Base-by-base conservation (phyloP, 2,113 vertebrate genomes). In the Zosterops borbonicus region DNA sequence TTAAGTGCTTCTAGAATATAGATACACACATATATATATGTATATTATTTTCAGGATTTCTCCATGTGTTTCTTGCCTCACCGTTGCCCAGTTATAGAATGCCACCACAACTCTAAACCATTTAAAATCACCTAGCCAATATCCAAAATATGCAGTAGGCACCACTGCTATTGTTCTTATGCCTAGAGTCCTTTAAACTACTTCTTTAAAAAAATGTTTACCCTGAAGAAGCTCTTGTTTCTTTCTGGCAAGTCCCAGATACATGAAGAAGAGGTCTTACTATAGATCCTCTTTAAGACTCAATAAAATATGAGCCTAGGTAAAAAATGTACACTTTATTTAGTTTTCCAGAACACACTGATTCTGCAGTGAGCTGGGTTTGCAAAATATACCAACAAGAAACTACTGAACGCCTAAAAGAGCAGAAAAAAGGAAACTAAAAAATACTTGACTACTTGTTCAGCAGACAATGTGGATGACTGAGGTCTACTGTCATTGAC, bases 141-240 rank as follows among this genome's bases (percentile, higher is more conserved):
- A 59, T 2, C 12, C 1, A 0, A 33, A 85, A 65, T 4, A 71
- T 0, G 1, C 28, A 90, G 7, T 7, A 12, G 20, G 21, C 25
- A 75, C 4, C 7, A 64, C 6, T 24, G 11, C 24, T 73, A 22
- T 5, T 44, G 27, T 22, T 46, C 8, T 58, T 53, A 62, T 7
- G 67, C 18, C 33, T 80, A 3, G 33, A 47, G 37, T 67, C 6
- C 13, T 29, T 70, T 47, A 7, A 60, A 84, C 7, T 22, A 29
- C 7, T 47, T 55, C 21, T 89, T 35, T 65, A 52, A 59, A 18
- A 67, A 47, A 35, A 35, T 5, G 5, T 53, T 29, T 28, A 37
- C n/a, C 22, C 6, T 58, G 31, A 79, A 90, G 22, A 2, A 75
- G 15, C 25, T 53, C 47, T 73, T 2, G 4, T 35, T 84, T 29